phyloP scores from a whole-genome alignment of 2,797 vertebrate genomes.

The Mallotus villosus region DNA sequence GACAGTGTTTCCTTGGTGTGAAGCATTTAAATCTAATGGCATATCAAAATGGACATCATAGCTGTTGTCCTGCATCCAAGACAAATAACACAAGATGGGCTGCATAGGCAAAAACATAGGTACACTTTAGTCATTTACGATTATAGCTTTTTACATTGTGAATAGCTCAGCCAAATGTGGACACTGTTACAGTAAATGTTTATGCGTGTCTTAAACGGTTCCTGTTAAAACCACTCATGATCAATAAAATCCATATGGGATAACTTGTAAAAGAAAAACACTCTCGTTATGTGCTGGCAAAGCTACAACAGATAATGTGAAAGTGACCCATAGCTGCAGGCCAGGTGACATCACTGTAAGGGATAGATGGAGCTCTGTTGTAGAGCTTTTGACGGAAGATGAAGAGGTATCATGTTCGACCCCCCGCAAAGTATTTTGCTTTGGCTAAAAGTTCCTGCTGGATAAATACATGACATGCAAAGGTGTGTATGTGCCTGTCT shows the following conservation, averaged over 20 bases:
- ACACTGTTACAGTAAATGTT: conserved; percentile 68
- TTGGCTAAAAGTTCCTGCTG: too few relatives aligned
- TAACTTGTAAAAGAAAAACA: conserved; percentile 64
- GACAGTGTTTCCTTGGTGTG: conserved; percentile 1
- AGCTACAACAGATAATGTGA: conserved; percentile 40
- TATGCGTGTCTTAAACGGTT: conserved; percentile 66
- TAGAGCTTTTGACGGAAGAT: neutral
- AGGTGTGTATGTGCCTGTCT: too few relatives aligned
- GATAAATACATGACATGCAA: too few relatives aligned
- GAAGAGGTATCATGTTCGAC: too few relatives aligned
- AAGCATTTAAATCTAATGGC: conserved; percentile 35
- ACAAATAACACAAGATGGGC: conserved; percentile 48
- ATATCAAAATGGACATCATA: conserved; percentile 17
- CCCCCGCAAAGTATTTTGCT: too few relatives aligned
- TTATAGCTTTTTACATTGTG: conserved; percentile 45
- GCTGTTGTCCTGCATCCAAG: conserved; percentile 42
- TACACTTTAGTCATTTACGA: conserved; percentile 55
- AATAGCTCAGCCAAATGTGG: conserved; percentile 45
- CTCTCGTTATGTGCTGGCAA: conserved; percentile 56
- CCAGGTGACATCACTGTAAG: conserved; percentile 31
- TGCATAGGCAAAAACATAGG: conserved; percentile 48
- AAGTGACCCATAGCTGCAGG: conserved; percentile 45
- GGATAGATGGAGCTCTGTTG: neutral
- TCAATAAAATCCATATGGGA: conserved; percentile 69
- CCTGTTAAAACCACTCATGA: conserved; percentile 65